Evolutionary conservation across 2,113 vertebrate species (phyloP).

Genomic region (Quiscalus mexicanus): DNA sequence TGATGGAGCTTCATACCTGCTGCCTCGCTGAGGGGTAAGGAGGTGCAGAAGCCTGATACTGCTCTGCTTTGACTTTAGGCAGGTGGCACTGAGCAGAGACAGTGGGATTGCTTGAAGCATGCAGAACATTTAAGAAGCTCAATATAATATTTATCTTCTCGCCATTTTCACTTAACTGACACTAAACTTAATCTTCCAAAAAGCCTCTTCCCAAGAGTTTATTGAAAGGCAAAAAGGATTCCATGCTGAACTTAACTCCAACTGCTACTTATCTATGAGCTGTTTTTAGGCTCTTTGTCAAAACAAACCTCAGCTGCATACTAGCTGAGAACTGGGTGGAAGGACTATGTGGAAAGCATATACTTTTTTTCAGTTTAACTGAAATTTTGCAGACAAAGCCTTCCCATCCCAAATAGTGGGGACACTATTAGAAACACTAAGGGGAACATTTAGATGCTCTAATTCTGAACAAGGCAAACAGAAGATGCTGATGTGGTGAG

Average conservation of each 20-base stretch:
- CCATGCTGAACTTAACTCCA: neutral
- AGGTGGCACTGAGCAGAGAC: neutral
- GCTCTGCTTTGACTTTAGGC: neutral
- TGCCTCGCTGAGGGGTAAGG: accelerated
- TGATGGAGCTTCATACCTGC: neutral
- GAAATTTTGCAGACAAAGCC: neutral
- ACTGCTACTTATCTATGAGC: neutral
- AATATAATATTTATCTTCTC: neutral
- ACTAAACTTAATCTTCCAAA: neutral
- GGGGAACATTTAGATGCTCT: neutral
- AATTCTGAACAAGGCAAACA: neutral
- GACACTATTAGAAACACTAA: neutral
- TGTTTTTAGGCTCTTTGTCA: neutral
- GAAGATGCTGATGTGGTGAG: neutral
- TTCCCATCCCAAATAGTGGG: neutral
- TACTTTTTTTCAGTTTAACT: neutral
- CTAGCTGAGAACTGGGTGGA: neutral
- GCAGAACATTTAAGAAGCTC: neutral
- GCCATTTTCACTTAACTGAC: neutral
- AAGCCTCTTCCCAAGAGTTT: neutral
- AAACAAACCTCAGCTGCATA: neutral
- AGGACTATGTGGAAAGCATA: neutral
- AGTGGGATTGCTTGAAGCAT: accelerated
- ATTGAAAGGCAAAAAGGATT: neutral
- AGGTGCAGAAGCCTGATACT: neutral